Evolutionary conservation across 2,113 vertebrate species (phyloP).

Genomic region (Neofelis nebulosa): DNA sequence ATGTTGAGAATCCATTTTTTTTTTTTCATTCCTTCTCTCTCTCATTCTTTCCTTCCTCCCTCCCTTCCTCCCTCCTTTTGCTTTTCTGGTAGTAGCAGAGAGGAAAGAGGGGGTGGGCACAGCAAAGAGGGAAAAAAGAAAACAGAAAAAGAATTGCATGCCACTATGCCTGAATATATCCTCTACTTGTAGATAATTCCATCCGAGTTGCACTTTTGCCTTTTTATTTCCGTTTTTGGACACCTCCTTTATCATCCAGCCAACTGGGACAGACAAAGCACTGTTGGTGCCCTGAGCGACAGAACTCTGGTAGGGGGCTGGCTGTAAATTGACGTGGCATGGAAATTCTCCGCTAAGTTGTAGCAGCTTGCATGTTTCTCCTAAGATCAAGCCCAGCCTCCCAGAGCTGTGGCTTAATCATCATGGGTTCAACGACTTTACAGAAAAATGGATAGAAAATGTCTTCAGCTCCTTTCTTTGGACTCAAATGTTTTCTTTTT

Average conservation of each 20-base stretch:
- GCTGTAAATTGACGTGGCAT: slow-evolving; percentile 91
- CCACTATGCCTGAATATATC: slow-evolving; percentile 63
- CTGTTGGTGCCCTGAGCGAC: slow-evolving; percentile 80
- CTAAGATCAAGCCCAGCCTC: slow-evolving; percentile 59
- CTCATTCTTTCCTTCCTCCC: not conserved
- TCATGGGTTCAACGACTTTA: not conserved
- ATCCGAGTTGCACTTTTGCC: slow-evolving; percentile 77
- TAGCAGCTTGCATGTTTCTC: slow-evolving; percentile 78
- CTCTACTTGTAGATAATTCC: slow-evolving; percentile 79
- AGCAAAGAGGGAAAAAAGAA: slow-evolving; percentile 29
- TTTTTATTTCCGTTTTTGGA: slow-evolving; percentile 82
- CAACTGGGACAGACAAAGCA: slow-evolving; percentile 85
- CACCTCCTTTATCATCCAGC: slow-evolving; percentile 76
- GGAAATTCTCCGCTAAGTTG: slow-evolving; percentile 87
- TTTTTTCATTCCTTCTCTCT: slow-evolving; percentile 1
- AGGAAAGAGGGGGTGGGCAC: slow-evolving; percentile 20
- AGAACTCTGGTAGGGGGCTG: slow-evolving; percentile 86
- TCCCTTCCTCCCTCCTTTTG: not conserved
- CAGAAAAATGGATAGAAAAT: slow-evolving; percentile 82
- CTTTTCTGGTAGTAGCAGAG: not conserved
- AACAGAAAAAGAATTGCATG: slow-evolving; percentile 53
- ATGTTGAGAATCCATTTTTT: slow-evolving; percentile 76
- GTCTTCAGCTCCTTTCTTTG: slow-evolving; percentile 46
- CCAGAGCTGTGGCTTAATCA: slow-evolving; percentile 70
- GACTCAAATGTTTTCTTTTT: slow-evolving; percentile 51